phyloP scores from a whole-genome alignment of 1,140 invertebrate genomes.

The Pararge aegeria region DNA sequence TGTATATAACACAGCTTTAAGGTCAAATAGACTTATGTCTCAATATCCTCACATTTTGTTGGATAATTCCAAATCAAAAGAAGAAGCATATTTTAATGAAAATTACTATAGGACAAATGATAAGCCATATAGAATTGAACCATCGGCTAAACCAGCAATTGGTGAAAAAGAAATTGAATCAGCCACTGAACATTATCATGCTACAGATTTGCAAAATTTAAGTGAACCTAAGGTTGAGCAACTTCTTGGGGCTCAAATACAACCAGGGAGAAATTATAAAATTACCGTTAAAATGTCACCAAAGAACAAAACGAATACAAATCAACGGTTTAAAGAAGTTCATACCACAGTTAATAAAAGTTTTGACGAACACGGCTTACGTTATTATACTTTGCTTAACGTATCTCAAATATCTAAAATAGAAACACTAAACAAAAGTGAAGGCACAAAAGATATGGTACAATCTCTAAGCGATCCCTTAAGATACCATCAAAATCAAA shows the following conservation, averaged over 20 bases:
- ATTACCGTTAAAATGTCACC: slow-evolving; percentile 59
- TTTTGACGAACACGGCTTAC: slow-evolving; percentile 55
- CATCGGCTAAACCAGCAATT: slow-evolving; percentile 10
- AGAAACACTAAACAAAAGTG: slow-evolving; percentile 45
- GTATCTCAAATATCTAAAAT: slow-evolving; percentile 67
- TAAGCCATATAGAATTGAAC: slow-evolving; percentile 24
- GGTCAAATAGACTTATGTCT: slow-evolving; percentile 46
- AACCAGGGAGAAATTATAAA: slow-evolving; percentile 46
- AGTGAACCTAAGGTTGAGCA: slow-evolving; percentile 39
- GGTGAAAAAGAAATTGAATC: slow-evolving; percentile 1
- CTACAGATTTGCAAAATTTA: slow-evolving; percentile 2
- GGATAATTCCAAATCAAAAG: slow-evolving; percentile 43
- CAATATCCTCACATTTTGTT: slow-evolving; percentile 70
- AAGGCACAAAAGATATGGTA: not conserved
- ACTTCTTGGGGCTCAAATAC: slow-evolving; percentile 43
- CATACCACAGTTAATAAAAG: slow-evolving; percentile 66
- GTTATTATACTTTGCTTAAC: slow-evolving; percentile 56
- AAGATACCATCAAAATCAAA: slow-evolving; percentile 9
- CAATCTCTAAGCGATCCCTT: slow-evolving; percentile 4
- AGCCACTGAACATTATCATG: not conserved
- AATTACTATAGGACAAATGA: slow-evolving; percentile 5
- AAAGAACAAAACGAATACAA: slow-evolving; percentile 43
- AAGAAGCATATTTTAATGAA: slow-evolving; percentile 30
- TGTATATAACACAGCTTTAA: slow-evolving; percentile 30
- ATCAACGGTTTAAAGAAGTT: slow-evolving; percentile 61